Evolutionary conservation across 2,797 vertebrate species (phyloP).

Genomic region (Nyctalus aviator): DNA sequence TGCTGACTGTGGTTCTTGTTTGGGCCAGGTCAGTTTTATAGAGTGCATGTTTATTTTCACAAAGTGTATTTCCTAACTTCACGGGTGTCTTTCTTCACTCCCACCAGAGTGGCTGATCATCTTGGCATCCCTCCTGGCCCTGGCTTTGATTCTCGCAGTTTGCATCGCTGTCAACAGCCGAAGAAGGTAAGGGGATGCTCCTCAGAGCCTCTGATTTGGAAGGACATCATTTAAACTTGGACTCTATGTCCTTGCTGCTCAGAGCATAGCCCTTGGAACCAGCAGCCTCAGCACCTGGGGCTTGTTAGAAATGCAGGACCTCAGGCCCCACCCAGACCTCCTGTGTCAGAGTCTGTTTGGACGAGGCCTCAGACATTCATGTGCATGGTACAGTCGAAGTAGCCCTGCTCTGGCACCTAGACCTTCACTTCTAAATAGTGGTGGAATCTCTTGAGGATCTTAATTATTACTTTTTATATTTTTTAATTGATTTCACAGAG

Average conservation of each 20-base stretch:
- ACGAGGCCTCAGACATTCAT: neutral
- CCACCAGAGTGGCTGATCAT: slow-evolving; percentile 89
- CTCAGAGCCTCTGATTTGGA: neutral
- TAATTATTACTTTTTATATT: neutral
- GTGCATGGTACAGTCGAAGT: neutral
- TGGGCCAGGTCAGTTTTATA: neutral
- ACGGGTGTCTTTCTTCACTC: slow-evolving; percentile 14
- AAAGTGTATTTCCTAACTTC: neutral
- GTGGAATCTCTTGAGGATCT: neutral
- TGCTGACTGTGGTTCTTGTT: neutral
- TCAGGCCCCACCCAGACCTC: neutral
- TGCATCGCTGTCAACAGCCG: slow-evolving; percentile 88
- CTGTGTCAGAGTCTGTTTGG: neutral
- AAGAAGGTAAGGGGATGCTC: slow-evolving; percentile 85
- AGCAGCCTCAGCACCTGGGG: neutral
- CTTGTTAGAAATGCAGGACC: neutral
- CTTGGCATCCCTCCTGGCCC: slow-evolving; percentile 85
- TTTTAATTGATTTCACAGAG: too few species aligned
- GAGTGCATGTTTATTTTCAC: neutral
- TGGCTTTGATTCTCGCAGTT: slow-evolving; percentile 87
- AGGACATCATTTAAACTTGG: neutral
- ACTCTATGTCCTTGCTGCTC: neutral
- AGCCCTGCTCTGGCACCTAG: neutral
- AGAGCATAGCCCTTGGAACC: neutral
- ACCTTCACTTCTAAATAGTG: neutral